phyloP scores from a whole-genome alignment of 2,113 vertebrate genomes.

The Euleptes europaea region DNA sequence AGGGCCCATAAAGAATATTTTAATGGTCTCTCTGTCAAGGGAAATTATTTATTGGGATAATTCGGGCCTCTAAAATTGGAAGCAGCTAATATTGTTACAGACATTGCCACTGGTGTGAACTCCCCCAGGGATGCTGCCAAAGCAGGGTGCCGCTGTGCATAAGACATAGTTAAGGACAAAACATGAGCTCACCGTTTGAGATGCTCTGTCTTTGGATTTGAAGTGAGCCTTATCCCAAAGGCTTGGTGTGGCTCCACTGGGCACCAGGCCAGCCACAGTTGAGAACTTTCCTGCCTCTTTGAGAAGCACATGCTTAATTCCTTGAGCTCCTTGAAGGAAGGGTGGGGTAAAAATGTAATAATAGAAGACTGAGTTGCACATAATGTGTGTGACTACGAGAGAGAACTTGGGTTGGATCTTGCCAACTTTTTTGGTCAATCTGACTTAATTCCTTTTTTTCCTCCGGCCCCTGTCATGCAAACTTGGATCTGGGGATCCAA shows the following conservation, averaged over 20 bases:
- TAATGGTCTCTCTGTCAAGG: slow-evolving; percentile 37
- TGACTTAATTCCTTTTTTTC: no score
- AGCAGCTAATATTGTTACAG: slow-evolving; percentile 4
- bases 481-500: no score
- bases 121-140: not conserved
- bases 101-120: accelerated
- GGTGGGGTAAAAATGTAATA: no score
- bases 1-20: slow-evolving; percentile 11
- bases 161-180: not conserved
- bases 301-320: not conserved
- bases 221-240: not conserved
- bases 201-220: not conserved
- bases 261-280: no score
- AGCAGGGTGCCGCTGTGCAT: not conserved
- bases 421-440: no score
- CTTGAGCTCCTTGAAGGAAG: no score
- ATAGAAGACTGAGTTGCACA: no score
- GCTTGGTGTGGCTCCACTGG: not conserved
- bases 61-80: not conserved
- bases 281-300: not conserved
- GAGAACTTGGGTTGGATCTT: no score
- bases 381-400: no score
- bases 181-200: no score
- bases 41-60: not conserved
- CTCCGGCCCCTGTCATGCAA: no score